Evolutionary conservation across 2,113 vertebrate genomes (phyloP).

Genomic region (Elgaria multicarinata): DNA sequence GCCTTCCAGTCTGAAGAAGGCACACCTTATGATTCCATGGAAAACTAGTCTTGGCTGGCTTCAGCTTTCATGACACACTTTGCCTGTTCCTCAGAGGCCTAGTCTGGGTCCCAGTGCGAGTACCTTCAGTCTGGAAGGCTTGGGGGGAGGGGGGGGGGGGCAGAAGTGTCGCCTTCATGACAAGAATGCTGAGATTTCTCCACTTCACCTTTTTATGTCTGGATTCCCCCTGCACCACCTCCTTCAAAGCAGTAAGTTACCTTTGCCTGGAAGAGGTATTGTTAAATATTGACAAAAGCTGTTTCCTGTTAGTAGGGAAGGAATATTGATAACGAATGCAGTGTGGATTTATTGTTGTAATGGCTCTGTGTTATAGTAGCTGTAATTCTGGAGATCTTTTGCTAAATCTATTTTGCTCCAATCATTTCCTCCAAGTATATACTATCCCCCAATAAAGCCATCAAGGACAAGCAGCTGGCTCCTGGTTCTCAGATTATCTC

Average conservation of each 20-base stretch:
- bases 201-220: background rate
- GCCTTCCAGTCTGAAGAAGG: constrained; percentile 18
- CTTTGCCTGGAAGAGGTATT: background rate
- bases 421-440: constrained; percentile 44
- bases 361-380: constrained; percentile 50
- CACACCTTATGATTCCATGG: constrained; percentile 12
- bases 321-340: constrained; percentile 16
- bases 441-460: background rate
- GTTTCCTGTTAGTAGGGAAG: background rate
- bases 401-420: constrained; percentile 27
- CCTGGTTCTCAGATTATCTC: background rate
- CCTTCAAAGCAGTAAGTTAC: background rate
- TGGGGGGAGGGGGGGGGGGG: background rate
- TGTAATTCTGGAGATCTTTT: constrained; percentile 43
- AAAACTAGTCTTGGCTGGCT: constrained; percentile 6
- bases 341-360: constrained; percentile 42
- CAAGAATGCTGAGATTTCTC: background rate
- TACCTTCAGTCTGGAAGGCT: constrained; percentile 8
- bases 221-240: background rate
- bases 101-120: constrained; percentile 6
- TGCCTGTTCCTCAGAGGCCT: background rate
- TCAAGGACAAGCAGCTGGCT: constrained; percentile 14
- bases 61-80: background rate
- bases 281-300: background rate
- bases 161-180: background rate